Percentiles rank a stretch among this genome's conserved stretches.
These are phyloP conservation scores for Wiebesia pumilae DNA, from an alignment of 1,140 invertebrate genomes.

Conservation along the genomic window DNA sequence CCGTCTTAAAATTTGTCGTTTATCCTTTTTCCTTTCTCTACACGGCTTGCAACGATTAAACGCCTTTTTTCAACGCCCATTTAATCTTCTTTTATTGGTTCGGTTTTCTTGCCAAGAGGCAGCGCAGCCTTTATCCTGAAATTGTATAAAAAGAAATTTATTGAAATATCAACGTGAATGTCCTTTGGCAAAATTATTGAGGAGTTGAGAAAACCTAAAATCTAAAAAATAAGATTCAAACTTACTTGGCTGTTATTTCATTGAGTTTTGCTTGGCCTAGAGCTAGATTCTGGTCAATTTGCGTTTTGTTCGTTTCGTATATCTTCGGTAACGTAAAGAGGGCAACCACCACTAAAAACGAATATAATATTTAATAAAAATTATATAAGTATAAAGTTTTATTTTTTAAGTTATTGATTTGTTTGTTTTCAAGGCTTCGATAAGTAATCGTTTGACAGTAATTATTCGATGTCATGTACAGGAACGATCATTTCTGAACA, in stretches of 20 bases:
- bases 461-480: no score
- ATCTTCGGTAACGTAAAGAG: slow-evolving; percentile 97
- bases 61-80: slow-evolving; percentile 12
- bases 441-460: no score
- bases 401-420: neutral
- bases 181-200: neutral
- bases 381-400: neutral
- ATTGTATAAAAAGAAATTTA: slow-evolving; percentile 59
- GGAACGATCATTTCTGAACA: no score
- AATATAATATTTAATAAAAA: neutral
- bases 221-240: neutral
- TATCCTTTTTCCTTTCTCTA: slow-evolving; percentile 33
- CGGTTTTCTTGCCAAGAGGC: slow-evolving; percentile 91
- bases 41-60: slow-evolving; percentile 46
- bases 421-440: no score
- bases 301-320: slow-evolving; percentile 97
- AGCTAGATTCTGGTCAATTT: slow-evolving; percentile 95
- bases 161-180: neutral
- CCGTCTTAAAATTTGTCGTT: slow-evolving; percentile 38
- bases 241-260: slow-evolving; percentile 92
- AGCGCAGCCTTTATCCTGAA: slow-evolving; percentile 91
- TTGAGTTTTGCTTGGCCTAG: slow-evolving; percentile 91
- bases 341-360: slow-evolving; percentile 88
- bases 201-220: neutral
- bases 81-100: slow-evolving; percentile 89